phyloP scores from a whole-genome alignment of 2,888 invertebrate species.

The Pollenia angustigena region DNA sequence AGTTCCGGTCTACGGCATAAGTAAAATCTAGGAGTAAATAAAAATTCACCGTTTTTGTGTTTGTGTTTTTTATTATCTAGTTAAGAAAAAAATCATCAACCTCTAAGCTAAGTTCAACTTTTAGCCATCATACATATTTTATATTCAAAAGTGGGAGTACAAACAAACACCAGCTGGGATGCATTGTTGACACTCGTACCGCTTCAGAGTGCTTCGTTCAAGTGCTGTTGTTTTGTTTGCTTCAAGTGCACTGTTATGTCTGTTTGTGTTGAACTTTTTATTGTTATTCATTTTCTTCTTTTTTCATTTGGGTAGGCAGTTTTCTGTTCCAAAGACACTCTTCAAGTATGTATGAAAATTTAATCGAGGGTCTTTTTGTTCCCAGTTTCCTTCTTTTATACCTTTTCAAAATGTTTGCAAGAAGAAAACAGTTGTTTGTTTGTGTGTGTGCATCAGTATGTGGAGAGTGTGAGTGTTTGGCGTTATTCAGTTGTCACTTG shows the following conservation, averaged over 20 bases:
- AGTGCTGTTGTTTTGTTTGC: conserved; percentile 65
- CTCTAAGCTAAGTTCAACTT: conserved; percentile 45
- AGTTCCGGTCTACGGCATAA: neutral
- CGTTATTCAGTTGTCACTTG: conserved; percentile 62
- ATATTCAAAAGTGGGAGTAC: conserved; percentile 17
- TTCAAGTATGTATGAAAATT: conserved; percentile 49
- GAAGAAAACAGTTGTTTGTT: conserved; percentile 45
- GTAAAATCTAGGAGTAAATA: neutral
- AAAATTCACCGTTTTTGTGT: too few relatives aligned
- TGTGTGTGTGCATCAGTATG: conserved; percentile 11
- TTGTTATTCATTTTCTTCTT: conserved; percentile 38
- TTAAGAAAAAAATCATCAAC: conserved; percentile 39
- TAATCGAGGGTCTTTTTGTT: conserved; percentile 40
- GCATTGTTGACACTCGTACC: conserved; percentile 61
- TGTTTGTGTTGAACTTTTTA: conserved; percentile 60
- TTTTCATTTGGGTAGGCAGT: conserved; percentile 44
- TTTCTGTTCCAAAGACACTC: conserved; percentile 35
- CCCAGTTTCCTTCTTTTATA: conserved; percentile 5
- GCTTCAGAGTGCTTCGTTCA: conserved; percentile 39
- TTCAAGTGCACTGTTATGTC: conserved; percentile 62
- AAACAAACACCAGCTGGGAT: conserved; percentile 30
- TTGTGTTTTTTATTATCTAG: neutral
- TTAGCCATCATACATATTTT: conserved; percentile 53
- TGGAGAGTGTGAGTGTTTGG: neutral
- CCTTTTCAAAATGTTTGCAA: conserved; percentile 39